phyloP scores from a whole-genome alignment of 2,113 vertebrate genomes.

The Archilochus colubris region DNA sequence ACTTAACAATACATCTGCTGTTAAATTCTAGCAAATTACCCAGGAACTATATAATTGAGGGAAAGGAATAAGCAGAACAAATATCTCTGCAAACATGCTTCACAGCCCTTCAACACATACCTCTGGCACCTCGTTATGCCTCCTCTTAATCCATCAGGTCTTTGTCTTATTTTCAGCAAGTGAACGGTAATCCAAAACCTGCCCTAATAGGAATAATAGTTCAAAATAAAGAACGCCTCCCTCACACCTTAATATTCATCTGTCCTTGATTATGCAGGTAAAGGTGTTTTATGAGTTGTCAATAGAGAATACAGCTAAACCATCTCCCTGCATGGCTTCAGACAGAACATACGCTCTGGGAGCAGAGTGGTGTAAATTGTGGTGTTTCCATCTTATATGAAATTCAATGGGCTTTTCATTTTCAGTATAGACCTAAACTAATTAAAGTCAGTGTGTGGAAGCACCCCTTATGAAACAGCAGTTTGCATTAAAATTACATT shows the following conservation, averaged over 20 bases:
- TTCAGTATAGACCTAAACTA: slow-evolving; percentile 65
- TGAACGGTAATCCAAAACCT: neutral
- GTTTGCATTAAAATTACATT: slow-evolving; percentile 74
- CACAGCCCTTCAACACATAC: neutral
- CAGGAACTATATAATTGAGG: neutral
- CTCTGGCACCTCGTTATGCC: neutral
- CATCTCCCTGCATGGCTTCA: slow-evolving; percentile 1
- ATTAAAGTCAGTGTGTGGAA: slow-evolving; percentile 49
- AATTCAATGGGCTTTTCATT: slow-evolving; percentile 61
- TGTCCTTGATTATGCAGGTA: neutral
- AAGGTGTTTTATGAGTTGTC: slow-evolving; percentile 8
- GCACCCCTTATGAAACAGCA: slow-evolving; percentile 46
- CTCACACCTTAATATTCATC: neutral
- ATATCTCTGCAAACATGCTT: neutral
- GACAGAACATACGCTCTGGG: neutral
- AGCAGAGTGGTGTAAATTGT: slow-evolving; percentile 29
- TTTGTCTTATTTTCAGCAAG: neutral
- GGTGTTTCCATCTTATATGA: slow-evolving; percentile 33
- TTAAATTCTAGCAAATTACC: neutral
- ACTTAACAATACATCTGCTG: neutral
- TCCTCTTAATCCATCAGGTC: neutral
- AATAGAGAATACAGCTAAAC: neutral
- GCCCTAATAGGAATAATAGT: neutral
- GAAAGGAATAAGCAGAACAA: neutral
- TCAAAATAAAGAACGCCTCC: neutral